Evolutionary conservation across 2,888 invertebrate species (phyloP), one percentile per base, ranked within the genome.

Genomic region (Odontomyia ornata): DNA sequence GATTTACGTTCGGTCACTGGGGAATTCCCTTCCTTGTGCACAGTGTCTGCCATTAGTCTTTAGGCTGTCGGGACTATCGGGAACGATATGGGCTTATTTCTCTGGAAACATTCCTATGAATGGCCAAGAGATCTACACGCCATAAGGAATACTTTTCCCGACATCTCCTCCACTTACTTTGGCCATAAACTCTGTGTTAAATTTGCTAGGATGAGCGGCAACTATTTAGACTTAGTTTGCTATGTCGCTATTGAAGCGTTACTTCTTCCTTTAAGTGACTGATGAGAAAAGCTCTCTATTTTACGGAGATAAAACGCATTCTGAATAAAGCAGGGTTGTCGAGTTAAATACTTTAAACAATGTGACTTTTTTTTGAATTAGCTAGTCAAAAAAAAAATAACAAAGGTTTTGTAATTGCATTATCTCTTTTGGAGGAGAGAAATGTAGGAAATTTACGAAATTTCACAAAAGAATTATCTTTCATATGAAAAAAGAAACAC

Each of bases 1-100:
- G 73, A 60, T 73, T 73, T 60, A 73, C 73, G 60, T 60, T 69
- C 73, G 73, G 57, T 23, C 73, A 73, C 36, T 36, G 11, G 36
- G 57, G 73, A 36, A 60, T 73, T 36, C 43, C 36, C n/a, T 57
- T 73, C 57, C 60, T 21, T 36, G 36, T n/a, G 52, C 52, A 9
- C 30, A 57, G 36, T 13, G 28, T 36, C 73, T 30, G 18, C 57
- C 23, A 21, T 60, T 13, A 60, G 69, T 25, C 46, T 69, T 47
- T 43, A 1, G 47, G 46, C 46, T 23, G 25, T 43, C 69, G 47
- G 43, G 21, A 43, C 23, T 67, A 47, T 47, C 46, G 25, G 11
- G 47, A 23, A 69, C 47, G 23, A 23, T 27, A n/a, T 69, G 25
- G 18, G 18, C 47, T 69, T 60, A 21, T 25, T 60, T 60, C 60